phyloP scores from a whole-genome alignment of 1,140 invertebrate species.

The Neotoxoptera formosana region DNA sequence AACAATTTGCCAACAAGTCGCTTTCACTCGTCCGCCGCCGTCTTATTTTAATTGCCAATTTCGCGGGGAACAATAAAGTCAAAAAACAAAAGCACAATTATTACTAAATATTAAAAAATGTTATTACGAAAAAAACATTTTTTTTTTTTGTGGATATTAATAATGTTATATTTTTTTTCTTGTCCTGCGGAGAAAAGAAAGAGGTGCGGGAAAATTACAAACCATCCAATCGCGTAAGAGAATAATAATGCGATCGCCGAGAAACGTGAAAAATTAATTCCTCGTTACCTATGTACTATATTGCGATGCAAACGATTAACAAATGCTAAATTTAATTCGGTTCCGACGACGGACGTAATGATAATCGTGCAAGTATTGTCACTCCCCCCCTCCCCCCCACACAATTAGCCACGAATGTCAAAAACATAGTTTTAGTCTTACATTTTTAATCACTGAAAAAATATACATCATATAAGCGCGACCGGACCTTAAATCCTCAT shows the following conservation, averaged over 20 bases:
- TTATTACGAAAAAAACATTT: constrained; percentile 12
- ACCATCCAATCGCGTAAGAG: neutral
- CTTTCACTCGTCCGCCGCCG: constrained; percentile 2
- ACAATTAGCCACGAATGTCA: neutral
- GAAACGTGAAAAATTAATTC: neutral
- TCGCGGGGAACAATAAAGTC: neutral
- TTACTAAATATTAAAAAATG: neutral
- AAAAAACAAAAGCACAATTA: neutral
- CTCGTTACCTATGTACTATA: too few relatives aligned
- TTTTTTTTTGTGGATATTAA: neutral
- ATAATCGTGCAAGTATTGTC: neutral
- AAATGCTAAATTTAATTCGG: neutral
- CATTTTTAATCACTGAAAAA: neutral
- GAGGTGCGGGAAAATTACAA: neutral
- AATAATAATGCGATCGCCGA: neutral
- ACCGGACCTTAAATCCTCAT: neutral
- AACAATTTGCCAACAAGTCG: constrained; percentile 37
- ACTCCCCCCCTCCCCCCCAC: accelerated
- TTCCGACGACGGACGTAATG: neutral
- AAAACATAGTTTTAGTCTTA: neutral
- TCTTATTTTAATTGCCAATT: constrained; percentile 50
- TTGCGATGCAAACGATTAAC: neutral
- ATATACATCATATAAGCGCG: neutral
- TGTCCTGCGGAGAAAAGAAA: neutral
- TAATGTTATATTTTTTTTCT: neutral